Base-by-base conservation (phyloP, 1,140 invertebrate species). In the Hyposmocoma kahamanoa region DNA sequence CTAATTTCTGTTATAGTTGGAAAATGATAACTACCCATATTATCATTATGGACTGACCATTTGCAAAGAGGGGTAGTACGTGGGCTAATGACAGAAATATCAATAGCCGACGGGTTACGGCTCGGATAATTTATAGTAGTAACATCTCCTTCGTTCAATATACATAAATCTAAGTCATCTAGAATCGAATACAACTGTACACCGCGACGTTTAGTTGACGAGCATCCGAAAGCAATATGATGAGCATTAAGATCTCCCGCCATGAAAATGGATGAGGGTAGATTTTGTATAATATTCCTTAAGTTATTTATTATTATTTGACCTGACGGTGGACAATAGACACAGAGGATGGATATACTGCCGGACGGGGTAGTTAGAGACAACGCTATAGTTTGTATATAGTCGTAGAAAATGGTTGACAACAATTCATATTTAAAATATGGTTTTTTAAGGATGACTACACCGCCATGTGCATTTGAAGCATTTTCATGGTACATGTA, bases 161-260 rank as follows among this genome's bases (percentile, higher is more conserved):
- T 11, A 24, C 22, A 30, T 21, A 47, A 11, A 47, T 47, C 26
- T 17, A n/a, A 17, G 3, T 17, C 10, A 22, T 38, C 45, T 10
- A 36, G 0, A 10, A 47, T 19, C 0, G 15, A 20, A 10, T 24
- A 9, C 3, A 47, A 4, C 1, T 15, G 11, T 3, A 38, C 26
- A 1, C 45, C 45, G 10, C 20, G 30, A 5, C 1, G 6, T 15
- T 47, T 18, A 13, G 2, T 38, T 15, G 2, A 15, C 11, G 13
- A 8, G 20, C 45, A 38, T 1, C 45, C 45, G 32, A 30, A 47
- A 4, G 22, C 2, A 1, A 18, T 2, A 18, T 36, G 30, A 9
- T 47, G 45, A 22, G 21, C 17, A 39, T 47, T 47, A 38, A 36
- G 26, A 24, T 47, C 45, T 2, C 45, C 45, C 8, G 38, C 11